Base-by-base conservation (phyloP, 2,888 invertebrate genomes). In the Phortica magna region DNA sequence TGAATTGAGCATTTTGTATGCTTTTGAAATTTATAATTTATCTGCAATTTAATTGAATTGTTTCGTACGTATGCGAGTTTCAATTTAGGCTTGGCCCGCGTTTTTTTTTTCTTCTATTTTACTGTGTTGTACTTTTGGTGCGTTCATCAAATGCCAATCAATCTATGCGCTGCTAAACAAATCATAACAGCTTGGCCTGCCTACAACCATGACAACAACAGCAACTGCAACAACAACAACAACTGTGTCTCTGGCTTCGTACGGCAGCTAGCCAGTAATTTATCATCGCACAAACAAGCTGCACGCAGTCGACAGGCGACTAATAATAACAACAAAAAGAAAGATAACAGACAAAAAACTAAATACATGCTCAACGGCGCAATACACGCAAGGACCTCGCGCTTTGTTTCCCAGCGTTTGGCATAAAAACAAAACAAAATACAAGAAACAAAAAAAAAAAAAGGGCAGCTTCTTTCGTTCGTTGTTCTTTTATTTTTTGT, bases 201-300 rank as follows among this genome's bases (percentile, higher is more conserved):
- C 70, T 39, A 6, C 71, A 14, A 31, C 55, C 17, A 14, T 53
- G 19, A 43, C 22, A 48, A 10, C n/a, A 31, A 17, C 9, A 19
- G 43, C 17, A 42, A 43, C 41, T 67, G 67, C 42, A 68, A 3
- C 1, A 59, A 19, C 17, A 42, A 43, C 41, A 42, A 43, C 42
- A 68, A 10, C 2, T 14, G 67, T 7, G 6, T 9, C 68, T 68
- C 43, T 19, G 9, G 68, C 43, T 43, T 43, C 42, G 61, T 12
- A 41, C 74, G 77, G 80, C 80, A 78, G 80, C 78, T 76, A 76
- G 80, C 73, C 80, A 78, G 81, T 83, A 84, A 85, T 85, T 85
- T 87, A 88, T 85, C 85, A 88, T 64, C 79, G 22, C 77, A 31
- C 73, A 88, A 88, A 85, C 83, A 81, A 85, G 88, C 68, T 68